Evolutionary conservation across 2,797 vertebrate genomes (phyloP).

Genomic region (Atherinosoma microstoma): DNA sequence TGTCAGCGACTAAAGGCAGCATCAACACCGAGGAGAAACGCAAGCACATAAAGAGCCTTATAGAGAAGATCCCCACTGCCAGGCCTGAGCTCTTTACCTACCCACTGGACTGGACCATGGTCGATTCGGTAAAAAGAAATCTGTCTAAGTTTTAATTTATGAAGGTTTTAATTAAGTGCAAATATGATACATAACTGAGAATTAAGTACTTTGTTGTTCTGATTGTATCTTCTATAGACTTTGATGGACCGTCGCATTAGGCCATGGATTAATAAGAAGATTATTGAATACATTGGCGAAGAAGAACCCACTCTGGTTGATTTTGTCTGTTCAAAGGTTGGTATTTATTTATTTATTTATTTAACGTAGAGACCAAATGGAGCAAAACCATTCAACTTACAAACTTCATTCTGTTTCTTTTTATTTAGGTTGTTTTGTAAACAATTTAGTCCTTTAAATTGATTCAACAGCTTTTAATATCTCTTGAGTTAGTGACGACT

Average conservation of each 20-base stretch:
- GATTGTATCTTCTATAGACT: conserved; percentile 78
- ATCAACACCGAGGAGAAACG: conserved; percentile 98
- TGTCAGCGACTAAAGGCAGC: conserved; percentile 86
- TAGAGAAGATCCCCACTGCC: conserved; percentile 98
- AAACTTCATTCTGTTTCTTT: background rate
- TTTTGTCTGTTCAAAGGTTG: conserved; percentile 98
- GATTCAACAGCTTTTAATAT: background rate
- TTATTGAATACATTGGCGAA: conserved; percentile 99
- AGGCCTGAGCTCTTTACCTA: conserved; percentile 98
- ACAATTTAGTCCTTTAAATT: background rate
- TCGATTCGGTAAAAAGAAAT: conserved; percentile 79
- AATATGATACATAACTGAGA: background rate
- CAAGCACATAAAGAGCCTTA: conserved; percentile 98
- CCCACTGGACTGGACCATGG: conserved; percentile 92
- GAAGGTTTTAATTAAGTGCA: background rate
- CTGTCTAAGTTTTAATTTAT: background rate
- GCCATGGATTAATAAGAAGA: conserved; percentile 99
- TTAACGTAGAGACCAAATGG: background rate
- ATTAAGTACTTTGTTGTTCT: conserved; percentile 1
- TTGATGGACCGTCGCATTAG: conserved; percentile 97
- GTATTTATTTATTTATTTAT: conserved; percentile 26
- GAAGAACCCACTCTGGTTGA: conserved; percentile 97
- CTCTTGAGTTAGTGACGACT: background rate
- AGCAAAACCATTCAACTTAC: background rate
- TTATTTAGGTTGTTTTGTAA: background rate